phyloP scores from a whole-genome alignment of 2,888 invertebrate genomes.

The Meiosimyza platycephala region DNA sequence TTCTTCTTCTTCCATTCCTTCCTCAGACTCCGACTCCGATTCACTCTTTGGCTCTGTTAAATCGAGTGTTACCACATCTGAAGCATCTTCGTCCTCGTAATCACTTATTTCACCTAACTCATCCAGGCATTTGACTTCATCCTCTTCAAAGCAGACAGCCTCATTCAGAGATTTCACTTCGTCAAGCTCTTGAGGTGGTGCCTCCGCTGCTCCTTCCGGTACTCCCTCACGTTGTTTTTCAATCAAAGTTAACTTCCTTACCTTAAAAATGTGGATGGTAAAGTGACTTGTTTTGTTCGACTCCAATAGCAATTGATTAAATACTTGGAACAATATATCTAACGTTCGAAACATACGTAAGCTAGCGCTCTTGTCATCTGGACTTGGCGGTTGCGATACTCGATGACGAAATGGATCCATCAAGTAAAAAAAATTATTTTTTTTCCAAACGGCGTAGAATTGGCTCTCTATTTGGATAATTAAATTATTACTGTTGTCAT shows the following conservation, averaged over 20 bases:
- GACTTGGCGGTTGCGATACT: constrained; percentile 40
- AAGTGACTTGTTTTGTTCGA: constrained; percentile 57
- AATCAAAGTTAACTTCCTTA: constrained; percentile 39
- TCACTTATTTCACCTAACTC: constrained; percentile 57
- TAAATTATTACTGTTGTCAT: constrained; percentile 50
- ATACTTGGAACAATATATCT: constrained; percentile 56
- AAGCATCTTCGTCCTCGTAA: constrained; percentile 55
- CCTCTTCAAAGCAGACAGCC: constrained; percentile 56
- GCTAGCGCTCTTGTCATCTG: constrained; percentile 50
- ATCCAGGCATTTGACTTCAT: constrained; percentile 54
- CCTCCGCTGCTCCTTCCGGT: constrained; percentile 30
- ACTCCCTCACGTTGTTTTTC: constrained; percentile 35
- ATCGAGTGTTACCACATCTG: constrained; percentile 38
- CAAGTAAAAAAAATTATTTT: constrained; percentile 57
- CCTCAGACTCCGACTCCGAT: constrained; percentile 42
- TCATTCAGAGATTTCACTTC: constrained; percentile 57
- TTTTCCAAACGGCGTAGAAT: constrained; percentile 62
- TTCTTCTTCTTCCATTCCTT: constrained; percentile 46
- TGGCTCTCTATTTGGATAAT: constrained; percentile 61
- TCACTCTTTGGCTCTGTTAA: constrained; percentile 42
- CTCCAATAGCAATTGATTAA: constrained; percentile 60
- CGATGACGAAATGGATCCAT: constrained; percentile 64
- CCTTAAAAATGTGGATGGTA: constrained; percentile 53
- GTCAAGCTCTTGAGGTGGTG: constrained; percentile 29
- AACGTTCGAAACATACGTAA: constrained; percentile 61